These are phyloP conservation scores for Sparus aurata DNA, from an alignment of 2,797 vertebrate genomes.

Conservation along the genomic window DNA sequence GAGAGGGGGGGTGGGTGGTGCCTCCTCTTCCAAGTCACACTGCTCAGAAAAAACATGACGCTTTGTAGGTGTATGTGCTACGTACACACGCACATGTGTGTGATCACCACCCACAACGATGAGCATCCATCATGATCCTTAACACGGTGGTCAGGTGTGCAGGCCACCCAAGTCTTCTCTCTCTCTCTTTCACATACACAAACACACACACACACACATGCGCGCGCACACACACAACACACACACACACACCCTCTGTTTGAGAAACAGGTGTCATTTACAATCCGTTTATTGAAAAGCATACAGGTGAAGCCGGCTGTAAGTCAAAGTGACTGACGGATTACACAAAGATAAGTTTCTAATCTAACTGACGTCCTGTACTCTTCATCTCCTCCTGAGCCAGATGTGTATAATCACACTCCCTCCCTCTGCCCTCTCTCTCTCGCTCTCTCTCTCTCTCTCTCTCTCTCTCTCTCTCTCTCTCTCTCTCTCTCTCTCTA, in stretches of 20 bases:
- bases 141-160: conserved; percentile 52
- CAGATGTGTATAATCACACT: conserved; percentile 59
- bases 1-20: no score
- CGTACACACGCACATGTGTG: not conserved
- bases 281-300: conserved; percentile 1
- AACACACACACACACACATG: not conserved
- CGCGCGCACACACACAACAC: no score
- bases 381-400: conserved; percentile 32
- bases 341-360: conserved; percentile 36
- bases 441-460: no score
- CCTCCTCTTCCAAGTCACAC: not conserved
- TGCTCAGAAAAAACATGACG: conserved; percentile 4
- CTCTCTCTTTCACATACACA: no score
- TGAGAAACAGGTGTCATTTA: conserved; percentile 51
- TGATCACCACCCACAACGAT: conserved; percentile 41
- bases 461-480: no score
- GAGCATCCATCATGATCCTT: conserved; percentile 40
- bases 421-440: not conserved
- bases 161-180: conserved; percentile 51
- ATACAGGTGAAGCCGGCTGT: conserved; percentile 11
- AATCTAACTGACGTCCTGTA: conserved; percentile 46
- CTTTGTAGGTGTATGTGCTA: not conserved
- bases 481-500: conserved; percentile 13
- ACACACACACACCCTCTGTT: not conserved
- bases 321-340: conserved; percentile 52